Conservation (phyloP, 1,140 invertebrate species). For the Drosophila pseudoananassae region DNA sequence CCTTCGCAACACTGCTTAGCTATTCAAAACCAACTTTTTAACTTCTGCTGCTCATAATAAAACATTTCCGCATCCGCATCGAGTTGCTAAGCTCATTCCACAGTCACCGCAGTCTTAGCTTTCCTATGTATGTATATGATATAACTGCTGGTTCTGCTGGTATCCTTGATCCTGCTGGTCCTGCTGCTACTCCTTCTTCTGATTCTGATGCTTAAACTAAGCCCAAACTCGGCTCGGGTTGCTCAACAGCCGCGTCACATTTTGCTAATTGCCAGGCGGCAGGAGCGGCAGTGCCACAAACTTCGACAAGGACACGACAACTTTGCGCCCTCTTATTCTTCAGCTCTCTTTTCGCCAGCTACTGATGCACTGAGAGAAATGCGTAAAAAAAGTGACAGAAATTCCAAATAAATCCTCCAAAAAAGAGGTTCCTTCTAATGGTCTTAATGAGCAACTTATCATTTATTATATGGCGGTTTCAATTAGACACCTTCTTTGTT, state of each 20-base stretch:
- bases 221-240: slow-evolving; percentile 50
- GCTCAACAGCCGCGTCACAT: slow-evolving; percentile 59
- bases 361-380: not conserved
- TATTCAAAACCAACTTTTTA: slow-evolving; percentile 31
- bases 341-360: slow-evolving; percentile 2
- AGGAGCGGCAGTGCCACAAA: slow-evolving; percentile 35
- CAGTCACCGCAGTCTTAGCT: slow-evolving; percentile 12
- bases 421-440: not conserved
- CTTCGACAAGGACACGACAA: slow-evolving; percentile 58
- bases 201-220: slow-evolving; percentile 38
- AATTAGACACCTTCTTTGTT: not conserved
- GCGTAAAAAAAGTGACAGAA: not conserved
- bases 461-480: not conserved
- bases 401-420: not conserved
- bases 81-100: slow-evolving; percentile 34
- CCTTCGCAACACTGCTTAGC: slow-evolving; percentile 37
- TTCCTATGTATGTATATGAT: not conserved
- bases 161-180: not conserved
- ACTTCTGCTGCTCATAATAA: slow-evolving; percentile 35
- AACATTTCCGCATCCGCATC: slow-evolving; percentile 41
- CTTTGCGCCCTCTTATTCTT: slow-evolving; percentile 40
- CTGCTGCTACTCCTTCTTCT: not conserved
- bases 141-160: not conserved
- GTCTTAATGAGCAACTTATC: no score
- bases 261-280: slow-evolving; percentile 55